Evolutionary conservation across 2,888 invertebrate genomes (phyloP), one percentile per base, ranked within the genome.

Genomic region (Byasa hedistus): DNA sequence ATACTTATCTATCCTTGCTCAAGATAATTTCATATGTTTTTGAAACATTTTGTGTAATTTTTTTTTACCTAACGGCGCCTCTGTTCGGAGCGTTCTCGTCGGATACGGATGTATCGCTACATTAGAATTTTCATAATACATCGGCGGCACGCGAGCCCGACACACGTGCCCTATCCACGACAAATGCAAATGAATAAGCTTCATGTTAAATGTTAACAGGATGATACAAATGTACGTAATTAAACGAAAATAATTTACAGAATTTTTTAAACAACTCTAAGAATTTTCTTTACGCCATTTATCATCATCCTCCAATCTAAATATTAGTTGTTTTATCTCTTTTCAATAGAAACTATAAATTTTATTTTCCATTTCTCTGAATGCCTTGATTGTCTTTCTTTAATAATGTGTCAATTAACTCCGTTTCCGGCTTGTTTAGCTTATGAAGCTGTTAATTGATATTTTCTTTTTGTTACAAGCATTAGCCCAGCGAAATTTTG

Each of bases 181-280:
- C 89, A 87, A 89, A 89, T 88, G 87, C 86, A 89, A 90, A 90
- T 89, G 87, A 89, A 87, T 84, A 85, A 79, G 84, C 82, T 81
- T 81, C 76, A 80, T 87, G 85, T 87, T 84, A 83, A 80, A 74
- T 76, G 62, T 70, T 66, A 83, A 89, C 79, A 87, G 86, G 84
- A 57, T 67, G 67, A 60, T 60, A 52, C 64, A 57, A 63, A 66
- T 48, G 3, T 57, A 5, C 4, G 5, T 19, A 48, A n/a, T 48
- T 48, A n/a, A 1, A 48, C 0, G 8, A 48, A 48, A n/a, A 48
- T 3, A 19, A 17, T 5, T 1, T 44, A 19, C n/a, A 19, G 48
- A 8, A 39, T 39, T 39, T 8, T 15, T 39, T n/a, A n/a, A n/a
- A n/a, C n/a, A 36, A 10, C 4, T 36, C 10, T 36, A 7, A 36